phyloP scores from a whole-genome alignment of 2,797 vertebrate genomes.

The Ctenopoma kingsleyae region DNA sequence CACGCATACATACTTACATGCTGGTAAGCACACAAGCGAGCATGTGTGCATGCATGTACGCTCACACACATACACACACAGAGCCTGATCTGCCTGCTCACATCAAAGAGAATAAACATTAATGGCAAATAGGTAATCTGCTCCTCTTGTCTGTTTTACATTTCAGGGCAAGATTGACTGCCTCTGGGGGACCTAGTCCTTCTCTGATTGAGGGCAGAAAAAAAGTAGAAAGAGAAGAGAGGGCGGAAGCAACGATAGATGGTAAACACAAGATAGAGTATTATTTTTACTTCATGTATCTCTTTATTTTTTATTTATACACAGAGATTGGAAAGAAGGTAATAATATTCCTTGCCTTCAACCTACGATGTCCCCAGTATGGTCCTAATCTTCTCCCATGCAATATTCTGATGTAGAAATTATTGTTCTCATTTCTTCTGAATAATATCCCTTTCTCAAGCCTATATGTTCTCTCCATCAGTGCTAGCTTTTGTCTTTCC shows the following conservation, averaged over 20 bases:
- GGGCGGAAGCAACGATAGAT: conserved; percentile 62
- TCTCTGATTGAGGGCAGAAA: conserved; percentile 73
- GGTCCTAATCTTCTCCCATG: conserved; percentile 91
- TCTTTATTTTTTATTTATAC: conserved; percentile 81
- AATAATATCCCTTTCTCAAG: conserved; percentile 94
- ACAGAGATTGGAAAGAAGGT: conserved; percentile 76
- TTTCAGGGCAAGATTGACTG: conserved; percentile 82
- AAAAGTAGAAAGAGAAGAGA: conserved; percentile 41
- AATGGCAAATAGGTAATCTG: conserved; percentile 88
- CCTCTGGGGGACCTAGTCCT: conserved; percentile 76
- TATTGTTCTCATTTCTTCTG: conserved; percentile 96
- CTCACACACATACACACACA: conserved; percentile 13
- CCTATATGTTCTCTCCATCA: conserved; percentile 83
- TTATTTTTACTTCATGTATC: conserved; percentile 80
- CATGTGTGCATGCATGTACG: conserved; percentile 6
- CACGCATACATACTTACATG: conserved; percentile 42
- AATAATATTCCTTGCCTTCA: conserved; percentile 75
- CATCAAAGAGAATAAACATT: conserved; percentile 89
- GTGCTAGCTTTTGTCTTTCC: conserved; percentile 60
- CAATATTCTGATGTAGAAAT: conserved; percentile 91
- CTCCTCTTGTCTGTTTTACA: conserved; percentile 85
- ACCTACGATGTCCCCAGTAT: conserved; percentile 62
- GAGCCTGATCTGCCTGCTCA: conserved; percentile 72
- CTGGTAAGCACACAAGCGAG: conserved; percentile 14
- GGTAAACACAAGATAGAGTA: conserved; percentile 75